phyloP scores from a whole-genome alignment of 2,888 invertebrate genomes.

The Spilosoma lubricipeda region DNA sequence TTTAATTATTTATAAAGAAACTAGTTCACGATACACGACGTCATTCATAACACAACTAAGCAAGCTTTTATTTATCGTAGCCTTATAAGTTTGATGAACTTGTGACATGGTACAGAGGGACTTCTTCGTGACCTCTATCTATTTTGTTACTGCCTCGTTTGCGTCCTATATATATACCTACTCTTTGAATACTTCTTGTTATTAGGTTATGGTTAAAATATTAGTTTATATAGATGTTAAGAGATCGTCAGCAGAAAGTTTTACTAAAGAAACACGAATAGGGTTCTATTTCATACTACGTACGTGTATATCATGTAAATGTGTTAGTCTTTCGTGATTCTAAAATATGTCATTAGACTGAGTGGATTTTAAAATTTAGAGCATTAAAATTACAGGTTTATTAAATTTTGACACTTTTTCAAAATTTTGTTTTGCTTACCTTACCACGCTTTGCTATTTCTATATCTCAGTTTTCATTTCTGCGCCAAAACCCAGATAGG shows the following conservation, averaged over 20 bases:
- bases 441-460: too few species aligned
- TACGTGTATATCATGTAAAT: neutral
- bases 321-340: too few species aligned
- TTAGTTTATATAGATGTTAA: neutral
- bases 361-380: too few species aligned
- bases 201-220: neutral
- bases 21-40: neutral
- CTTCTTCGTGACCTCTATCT: conserved; percentile 4
- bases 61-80: neutral
- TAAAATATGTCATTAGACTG: too few species aligned
- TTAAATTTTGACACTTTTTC: too few species aligned
- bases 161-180: neutral
- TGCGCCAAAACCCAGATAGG: too few species aligned
- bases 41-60: neutral
- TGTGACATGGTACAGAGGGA: neutral
- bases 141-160: neutral
- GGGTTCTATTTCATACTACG: neutral
- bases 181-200: neutral
- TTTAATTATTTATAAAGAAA: neutral
- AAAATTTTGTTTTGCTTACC: too few species aligned
- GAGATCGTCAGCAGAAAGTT: neutral
- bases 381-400: too few species aligned
- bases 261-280: neutral
- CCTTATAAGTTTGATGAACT: conserved; percentile 9
- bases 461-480: too few species aligned